These are phyloP conservation scores for Brachystomella parvula DNA, from an alignment of 1,140 invertebrate species.

Conservation along the genomic window DNA sequence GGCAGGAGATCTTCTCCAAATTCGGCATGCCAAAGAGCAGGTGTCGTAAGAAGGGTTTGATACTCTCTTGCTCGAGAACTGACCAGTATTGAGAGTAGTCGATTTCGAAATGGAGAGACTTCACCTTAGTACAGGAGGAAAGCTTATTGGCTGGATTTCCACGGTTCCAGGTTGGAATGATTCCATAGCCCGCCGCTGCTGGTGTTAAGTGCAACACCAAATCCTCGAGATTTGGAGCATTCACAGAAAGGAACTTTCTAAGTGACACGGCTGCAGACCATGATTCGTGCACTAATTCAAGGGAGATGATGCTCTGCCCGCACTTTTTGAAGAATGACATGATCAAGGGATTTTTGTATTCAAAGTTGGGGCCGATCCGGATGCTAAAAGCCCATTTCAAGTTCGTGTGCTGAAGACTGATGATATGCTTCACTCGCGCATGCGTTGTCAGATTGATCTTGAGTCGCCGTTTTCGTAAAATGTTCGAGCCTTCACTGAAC, in stretches of 20 bases:
- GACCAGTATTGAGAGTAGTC: not conserved
- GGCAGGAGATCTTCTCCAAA: not conserved
- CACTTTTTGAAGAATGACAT: not conserved
- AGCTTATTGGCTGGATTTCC: not conserved
- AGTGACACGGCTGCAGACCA: not conserved
- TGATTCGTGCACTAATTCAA: not conserved
- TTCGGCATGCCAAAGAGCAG: not conserved
- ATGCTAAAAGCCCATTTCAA: not conserved
- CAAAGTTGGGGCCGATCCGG: not conserved
- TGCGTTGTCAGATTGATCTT: not conserved
- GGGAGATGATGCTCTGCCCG: not conserved
- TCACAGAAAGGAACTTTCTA: not conserved
- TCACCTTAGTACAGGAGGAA: not conserved
- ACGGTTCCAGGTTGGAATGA: not conserved
- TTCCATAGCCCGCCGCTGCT: not conserved
- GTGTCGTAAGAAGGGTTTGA: not conserved
- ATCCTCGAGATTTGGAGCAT: not conserved
- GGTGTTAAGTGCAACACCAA: not conserved
- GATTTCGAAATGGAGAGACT: not conserved
- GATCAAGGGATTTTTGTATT: not conserved
- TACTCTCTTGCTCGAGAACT: not conserved
- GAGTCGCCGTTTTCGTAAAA: not conserved
- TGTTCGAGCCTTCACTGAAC: not conserved
- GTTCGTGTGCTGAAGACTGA: not conserved
- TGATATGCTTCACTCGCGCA: not conserved